Percentiles rank a stretch among this genome's conserved stretches.
These are phyloP conservation scores for Helicolenus hilgendorfi DNA, from an alignment of 2,797 vertebrate species.

Conservation along the genomic window DNA sequence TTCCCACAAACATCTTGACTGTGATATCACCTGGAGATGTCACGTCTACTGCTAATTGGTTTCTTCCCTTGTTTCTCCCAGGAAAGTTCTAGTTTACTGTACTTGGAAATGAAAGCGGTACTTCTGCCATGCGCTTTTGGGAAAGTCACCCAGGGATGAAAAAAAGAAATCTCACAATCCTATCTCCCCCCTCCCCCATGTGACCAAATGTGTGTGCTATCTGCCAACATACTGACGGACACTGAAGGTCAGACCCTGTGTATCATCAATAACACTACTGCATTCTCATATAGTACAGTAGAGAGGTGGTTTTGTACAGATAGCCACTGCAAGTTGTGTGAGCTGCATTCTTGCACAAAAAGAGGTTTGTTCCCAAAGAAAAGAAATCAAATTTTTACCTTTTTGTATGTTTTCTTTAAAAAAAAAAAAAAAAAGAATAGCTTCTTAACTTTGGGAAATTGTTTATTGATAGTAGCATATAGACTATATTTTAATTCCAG, in stretches of 20 bases:
- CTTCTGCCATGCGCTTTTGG: constrained; percentile 44
- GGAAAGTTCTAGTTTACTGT: constrained; percentile 11
- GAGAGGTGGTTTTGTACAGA: constrained; percentile 63
- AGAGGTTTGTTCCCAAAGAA: constrained; percentile 82
- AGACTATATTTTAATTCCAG: constrained; percentile 81
- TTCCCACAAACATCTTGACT: constrained; percentile 49
- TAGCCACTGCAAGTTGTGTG: constrained; percentile 55
- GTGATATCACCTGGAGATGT: constrained; percentile 32
- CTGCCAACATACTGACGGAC: constrained; percentile 40
- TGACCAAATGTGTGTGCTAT: constrained; percentile 37
- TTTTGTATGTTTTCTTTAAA: constrained; percentile 81
- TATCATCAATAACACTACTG: constrained; percentile 64
- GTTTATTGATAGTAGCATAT: constrained; percentile 76
- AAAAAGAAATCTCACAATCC: background rate
- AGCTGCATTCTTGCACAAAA: constrained; percentile 69
- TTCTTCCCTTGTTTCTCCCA: background rate
- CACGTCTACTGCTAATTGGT: constrained; percentile 39
- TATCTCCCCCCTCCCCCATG: background rate
- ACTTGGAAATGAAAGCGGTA: constrained; percentile 6
- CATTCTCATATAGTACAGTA: constrained; percentile 34
- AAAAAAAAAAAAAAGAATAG: constrained; percentile 36
- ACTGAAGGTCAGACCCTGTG: constrained; percentile 84
- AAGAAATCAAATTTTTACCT: constrained; percentile 75
- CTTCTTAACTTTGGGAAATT: constrained; percentile 69
- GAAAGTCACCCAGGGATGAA: constrained; percentile 28